These are phyloP conservation scores for Gallinago jamesoni DNA, from an alignment of 2,113 vertebrate species.

Conservation along the genomic window DNA sequence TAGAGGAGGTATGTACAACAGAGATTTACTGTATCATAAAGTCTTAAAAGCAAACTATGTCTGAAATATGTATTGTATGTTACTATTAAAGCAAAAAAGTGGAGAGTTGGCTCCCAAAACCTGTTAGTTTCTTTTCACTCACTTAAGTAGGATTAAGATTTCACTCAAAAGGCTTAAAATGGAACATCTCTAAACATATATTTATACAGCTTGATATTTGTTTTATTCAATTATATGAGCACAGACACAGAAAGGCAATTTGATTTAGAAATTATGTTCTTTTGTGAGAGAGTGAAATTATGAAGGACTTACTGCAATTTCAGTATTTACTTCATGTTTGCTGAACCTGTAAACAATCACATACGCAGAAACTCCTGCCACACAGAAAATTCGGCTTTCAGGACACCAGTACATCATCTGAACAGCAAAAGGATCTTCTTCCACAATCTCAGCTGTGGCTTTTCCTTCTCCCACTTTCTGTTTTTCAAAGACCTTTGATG, in stretches of 20 bases:
- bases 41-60: neutral
- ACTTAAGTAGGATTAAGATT: neutral
- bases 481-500: conserved; percentile 97
- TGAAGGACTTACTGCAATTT: conserved; percentile 89
- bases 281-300: conserved; percentile 2
- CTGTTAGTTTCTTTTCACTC: neutral
- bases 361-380: conserved; percentile 93
- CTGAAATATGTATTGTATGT: neutral
- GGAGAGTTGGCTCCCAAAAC: neutral
- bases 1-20: neutral
- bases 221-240: neutral
- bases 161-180: neutral
- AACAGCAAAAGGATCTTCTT: conserved; percentile 95
- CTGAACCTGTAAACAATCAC: conserved; percentile 95
- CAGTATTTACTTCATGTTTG: conserved; percentile 90
- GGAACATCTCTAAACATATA: neutral
- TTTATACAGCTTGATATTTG: neutral
- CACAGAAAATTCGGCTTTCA: conserved; percentile 94
- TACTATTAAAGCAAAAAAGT: neutral
- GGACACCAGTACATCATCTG: conserved; percentile 98
- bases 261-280: neutral
- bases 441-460: conserved; percentile 85
- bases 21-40: neutral
- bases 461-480: conserved; percentile 84
- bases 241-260: neutral